Conservation (phyloP, 1,140 invertebrate species). For the Saccostrea glomerata region DNA sequence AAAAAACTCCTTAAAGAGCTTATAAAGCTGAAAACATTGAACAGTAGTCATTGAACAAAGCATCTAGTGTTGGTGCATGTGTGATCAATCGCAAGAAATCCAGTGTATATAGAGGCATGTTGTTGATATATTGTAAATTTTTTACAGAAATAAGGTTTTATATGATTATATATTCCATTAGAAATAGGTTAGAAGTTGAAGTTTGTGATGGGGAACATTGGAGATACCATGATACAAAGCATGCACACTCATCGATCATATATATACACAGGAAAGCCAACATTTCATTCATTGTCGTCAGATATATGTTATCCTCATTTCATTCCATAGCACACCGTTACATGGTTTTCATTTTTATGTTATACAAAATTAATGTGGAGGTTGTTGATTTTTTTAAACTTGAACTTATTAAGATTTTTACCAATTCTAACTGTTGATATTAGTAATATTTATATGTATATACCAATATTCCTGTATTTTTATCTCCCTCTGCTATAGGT, state of each 20-base stretch:
- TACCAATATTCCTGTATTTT: constrained; percentile 5
- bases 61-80: not conserved
- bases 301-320: too few relatives aligned
- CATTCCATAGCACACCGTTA: too few relatives aligned
- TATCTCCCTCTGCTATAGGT: not conserved
- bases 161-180: not conserved
- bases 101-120: not conserved
- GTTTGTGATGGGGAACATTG: not conserved
- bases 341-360: too few relatives aligned
- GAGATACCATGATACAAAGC: not conserved
- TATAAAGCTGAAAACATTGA: not conserved
- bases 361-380: too few relatives aligned
- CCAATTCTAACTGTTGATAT: not conserved
- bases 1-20: not conserved
- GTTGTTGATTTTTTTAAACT: too few relatives aligned
- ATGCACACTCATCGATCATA: not conserved
- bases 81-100: not conserved
- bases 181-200: not conserved
- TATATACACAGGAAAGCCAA: not conserved
- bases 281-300: not conserved
- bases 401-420: too few relatives aligned
- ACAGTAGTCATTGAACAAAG: not conserved
- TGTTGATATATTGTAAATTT: not conserved
- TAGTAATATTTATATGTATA: constrained; percentile 36
- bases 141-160: not conserved